phyloP scores from a whole-genome alignment of 2,113 vertebrate genomes.

The Garra rufa region DNA sequence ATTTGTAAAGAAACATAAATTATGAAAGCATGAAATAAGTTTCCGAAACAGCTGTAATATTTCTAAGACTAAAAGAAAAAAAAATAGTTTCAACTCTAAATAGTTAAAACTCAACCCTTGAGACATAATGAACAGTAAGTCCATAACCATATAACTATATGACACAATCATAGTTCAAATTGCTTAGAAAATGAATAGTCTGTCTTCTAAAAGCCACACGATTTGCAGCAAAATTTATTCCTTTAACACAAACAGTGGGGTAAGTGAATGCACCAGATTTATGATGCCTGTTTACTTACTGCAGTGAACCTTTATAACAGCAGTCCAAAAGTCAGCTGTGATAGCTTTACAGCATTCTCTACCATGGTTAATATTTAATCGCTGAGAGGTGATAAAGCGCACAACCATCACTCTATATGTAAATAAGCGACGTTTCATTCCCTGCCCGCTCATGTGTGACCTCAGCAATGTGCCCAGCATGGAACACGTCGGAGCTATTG shows the following conservation, averaged over 20 bases:
- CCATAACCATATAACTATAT: not conserved
- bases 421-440: conserved; percentile 64
- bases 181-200: not conserved
- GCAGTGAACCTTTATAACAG: not conserved
- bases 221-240: not conserved
- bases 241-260: not conserved
- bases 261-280: not conserved
- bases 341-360: not conserved
- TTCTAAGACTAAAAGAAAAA: too few species aligned
- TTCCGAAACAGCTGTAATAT: too few species aligned
- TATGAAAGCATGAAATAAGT: too few species aligned
- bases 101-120: too few species aligned
- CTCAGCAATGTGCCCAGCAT: conserved; percentile 44
- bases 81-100: too few species aligned
- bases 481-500: conserved; percentile 34
- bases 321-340: conserved; percentile 5
- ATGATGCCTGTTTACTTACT: not conserved
- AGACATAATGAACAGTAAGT: not conserved
- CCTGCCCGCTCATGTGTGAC: conserved; percentile 47
- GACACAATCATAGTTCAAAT: not conserved
- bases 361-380: conserved; percentile 40
- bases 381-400: conserved; percentile 44
- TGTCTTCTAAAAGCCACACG: not conserved
- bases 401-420: conserved; percentile 66
- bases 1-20: too few species aligned